Base-by-base conservation (phyloP, 53 echinoderm and acorn worm species). In the Mesocentrotus franciscanus region DNA sequence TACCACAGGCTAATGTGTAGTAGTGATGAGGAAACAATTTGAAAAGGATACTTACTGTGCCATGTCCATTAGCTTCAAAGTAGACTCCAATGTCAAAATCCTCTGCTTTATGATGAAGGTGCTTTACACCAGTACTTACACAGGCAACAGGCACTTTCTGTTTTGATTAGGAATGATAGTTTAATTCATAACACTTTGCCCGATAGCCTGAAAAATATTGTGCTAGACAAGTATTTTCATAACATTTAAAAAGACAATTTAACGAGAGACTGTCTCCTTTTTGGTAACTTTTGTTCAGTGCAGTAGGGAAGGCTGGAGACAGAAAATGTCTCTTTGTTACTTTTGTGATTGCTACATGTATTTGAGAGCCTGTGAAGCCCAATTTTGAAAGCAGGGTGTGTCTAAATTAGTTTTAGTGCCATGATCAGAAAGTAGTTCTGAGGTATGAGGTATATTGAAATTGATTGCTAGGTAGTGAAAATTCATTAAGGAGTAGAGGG, bases 41-140 rank as follows among this genome's bases (percentile, higher is more conserved):
- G 16, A 20, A 18, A 39, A 81, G 55, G 10, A 42, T 22, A 95
- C 97, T 97, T 92, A 98, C 99, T 78, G 99, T 98, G 92, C 99
- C 99, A 92, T 98, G 99, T 90, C 99, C 99, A 94, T 98, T 98
- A 22, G 99, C 97, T 89, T 98, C 99, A 97, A 98, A 98, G 96
- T 98, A 98, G 64, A 98, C 97, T 32, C 99, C 99, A 15, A 98
- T 92, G 33, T 98, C 99, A 96, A 97, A 98, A 30, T 98, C 97
- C 60, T 71, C 55, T 18, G 99, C 99, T 90, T 95, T 97, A 71
- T 96, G 96, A 89, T 98, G 99, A 30, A 98, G 96, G 93, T 98
- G 99, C 91, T 98, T 98, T 30, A 98, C 99, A 56, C 99, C 99
- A 33, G 99, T 98, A 93, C 96, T 93, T 5, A 95, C 97, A 91